phyloP scores from a whole-genome alignment of 2,888 invertebrate species.

The Sycophila texana region DNA sequence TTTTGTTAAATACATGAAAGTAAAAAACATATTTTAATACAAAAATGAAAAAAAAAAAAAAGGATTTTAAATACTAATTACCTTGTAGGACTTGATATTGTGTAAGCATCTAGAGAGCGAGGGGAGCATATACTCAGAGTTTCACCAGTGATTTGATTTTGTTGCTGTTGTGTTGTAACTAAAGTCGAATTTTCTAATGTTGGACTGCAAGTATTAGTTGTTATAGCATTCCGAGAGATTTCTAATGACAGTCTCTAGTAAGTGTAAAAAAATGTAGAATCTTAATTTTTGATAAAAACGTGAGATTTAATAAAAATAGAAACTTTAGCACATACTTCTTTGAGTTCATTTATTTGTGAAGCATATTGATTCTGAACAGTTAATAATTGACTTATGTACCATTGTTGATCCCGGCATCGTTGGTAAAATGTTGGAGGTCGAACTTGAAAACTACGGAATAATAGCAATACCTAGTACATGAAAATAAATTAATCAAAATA shows the following conservation, averaged over 20 bases:
- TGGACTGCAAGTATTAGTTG: conserved; percentile 75
- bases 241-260: conserved; percentile 82
- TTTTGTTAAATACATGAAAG: conserved; percentile 12
- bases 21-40: neutral
- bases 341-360: conserved; percentile 89
- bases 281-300: neutral
- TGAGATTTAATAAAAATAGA: neutral
- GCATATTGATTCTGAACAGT: conserved; percentile 88
- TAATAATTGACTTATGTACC: conserved; percentile 91
- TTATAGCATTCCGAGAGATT: conserved; percentile 82
- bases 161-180: conserved; percentile 44
- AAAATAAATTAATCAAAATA: neutral
- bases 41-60: too few relatives aligned
- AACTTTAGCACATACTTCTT: conserved; percentile 79
- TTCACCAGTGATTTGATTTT: conserved; percentile 60
- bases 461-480: conserved; percentile 29
- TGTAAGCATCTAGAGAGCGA: conserved; percentile 62
- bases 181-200: conserved; percentile 59
- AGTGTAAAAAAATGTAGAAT: conserved; percentile 28
- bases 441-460: conserved; percentile 85
- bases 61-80: conserved; percentile 47
- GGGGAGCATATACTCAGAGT: conserved; percentile 60
- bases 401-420: conserved; percentile 93
- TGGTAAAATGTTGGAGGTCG: conserved; percentile 96
- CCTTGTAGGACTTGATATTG: conserved; percentile 63